Evolutionary conservation across 2,797 vertebrate species (phyloP), one percentile per base, ranked within the genome.

Genomic region (Pogoniulus pusillus): DNA sequence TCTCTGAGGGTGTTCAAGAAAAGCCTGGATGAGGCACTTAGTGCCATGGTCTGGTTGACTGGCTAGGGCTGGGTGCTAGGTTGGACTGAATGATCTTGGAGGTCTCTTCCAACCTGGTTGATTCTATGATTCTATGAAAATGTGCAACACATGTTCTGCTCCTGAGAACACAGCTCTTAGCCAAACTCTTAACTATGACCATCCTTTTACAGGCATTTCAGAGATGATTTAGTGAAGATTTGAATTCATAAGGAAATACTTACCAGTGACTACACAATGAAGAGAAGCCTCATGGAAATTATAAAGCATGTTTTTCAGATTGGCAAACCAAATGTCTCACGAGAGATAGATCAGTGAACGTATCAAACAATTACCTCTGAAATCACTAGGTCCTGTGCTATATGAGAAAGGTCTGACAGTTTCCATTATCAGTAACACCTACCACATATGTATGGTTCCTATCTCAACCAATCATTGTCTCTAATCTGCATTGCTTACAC

Each of bases 291-390:
- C 83, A 95, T 86, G 84, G 87, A 94, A 96, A 85, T 78, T 80
- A 24, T 59, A 96, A 94, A 22, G 96, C 53, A 91, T 3, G 16
- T 91, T 92, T 92, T 96, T 96, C 66, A 65, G 83, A 89, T 45
- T 96, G 96, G 81, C 84, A 75, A 95, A 94, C 89, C 11, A 78
- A 82, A 95, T 80, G 57, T 23, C 29, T 29, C 70, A 24, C 57
- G 16, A 54, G 89, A 96, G 86, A 93, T 70, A 95, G 43, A 93
- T 76, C 73, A 96, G 39, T 79, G 68, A 91, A 96, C 95, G 78
- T 63, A 97, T 63, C 43, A 95, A 95, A n/a, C 49, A 89, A 80
- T 93, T 86, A 93, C 90, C 95, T 89, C 83, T 70, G 81, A 75
- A 89, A 85, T 92, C 92, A 84, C 85, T 20, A 88, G 91, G 66